phyloP scores from a whole-genome alignment of 2,888 invertebrate genomes.

The Nemotelus pantherinus region DNA sequence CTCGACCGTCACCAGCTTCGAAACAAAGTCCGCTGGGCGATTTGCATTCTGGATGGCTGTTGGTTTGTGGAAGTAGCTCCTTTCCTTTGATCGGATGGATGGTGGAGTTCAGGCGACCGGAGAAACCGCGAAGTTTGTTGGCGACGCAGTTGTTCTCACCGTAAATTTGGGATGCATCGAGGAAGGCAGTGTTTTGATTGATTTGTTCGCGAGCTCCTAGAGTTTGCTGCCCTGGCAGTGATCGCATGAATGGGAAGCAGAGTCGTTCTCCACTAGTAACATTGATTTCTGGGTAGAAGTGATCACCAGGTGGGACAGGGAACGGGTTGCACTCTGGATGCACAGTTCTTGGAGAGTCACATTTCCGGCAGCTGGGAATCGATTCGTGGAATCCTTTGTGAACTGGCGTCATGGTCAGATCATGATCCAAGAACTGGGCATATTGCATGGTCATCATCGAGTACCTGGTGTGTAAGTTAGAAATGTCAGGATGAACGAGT shows the following conservation, averaged over 20 bases:
- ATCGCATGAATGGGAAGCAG: conserved; percentile 95
- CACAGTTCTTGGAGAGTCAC: conserved; percentile 86
- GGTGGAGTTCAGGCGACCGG: conserved; percentile 85
- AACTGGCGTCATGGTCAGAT: conserved; percentile 92
- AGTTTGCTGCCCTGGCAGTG: conserved; percentile 88
- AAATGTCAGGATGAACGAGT: conserved; percentile 90
- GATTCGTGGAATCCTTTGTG: conserved; percentile 91
- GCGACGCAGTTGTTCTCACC: conserved; percentile 88
- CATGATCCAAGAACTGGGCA: conserved; percentile 94
- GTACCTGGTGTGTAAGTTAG: conserved; percentile 87
- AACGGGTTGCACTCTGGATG: conserved; percentile 96
- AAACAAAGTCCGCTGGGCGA: conserved; percentile 87
- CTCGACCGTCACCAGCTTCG: conserved; percentile 89
- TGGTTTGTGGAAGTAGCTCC: conserved; percentile 81
- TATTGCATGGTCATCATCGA: conserved; percentile 95
- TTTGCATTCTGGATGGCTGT: conserved; percentile 87
- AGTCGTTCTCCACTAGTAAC: conserved; percentile 82
- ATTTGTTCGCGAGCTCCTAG: conserved; percentile 91
- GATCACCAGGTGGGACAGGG: conserved; percentile 87
- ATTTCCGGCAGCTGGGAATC: conserved; percentile 88
- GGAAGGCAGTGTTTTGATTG: conserved; percentile 91
- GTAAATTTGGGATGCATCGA: conserved; percentile 88
- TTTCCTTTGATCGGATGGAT: conserved; percentile 77
- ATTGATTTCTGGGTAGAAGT: conserved; percentile 88
- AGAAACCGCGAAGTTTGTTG: conserved; percentile 78